Evolutionary conservation across 2,888 invertebrate genomes (phyloP).

Genomic region (Drosophila putrida): DNA sequence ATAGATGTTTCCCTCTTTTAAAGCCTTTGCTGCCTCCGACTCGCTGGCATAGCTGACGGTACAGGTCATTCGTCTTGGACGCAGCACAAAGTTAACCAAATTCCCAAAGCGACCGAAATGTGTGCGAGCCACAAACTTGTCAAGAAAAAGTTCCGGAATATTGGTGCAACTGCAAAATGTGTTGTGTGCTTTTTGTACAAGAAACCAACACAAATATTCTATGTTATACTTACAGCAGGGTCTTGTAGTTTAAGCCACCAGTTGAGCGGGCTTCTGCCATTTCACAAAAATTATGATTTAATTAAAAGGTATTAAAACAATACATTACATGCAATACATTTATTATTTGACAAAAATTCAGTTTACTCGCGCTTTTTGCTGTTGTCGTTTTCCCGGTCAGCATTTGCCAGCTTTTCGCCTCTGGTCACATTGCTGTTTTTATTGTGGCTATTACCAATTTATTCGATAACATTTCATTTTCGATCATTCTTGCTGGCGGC

Average conservation of each 20-base stretch:
- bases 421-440: constrained; percentile 2
- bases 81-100: constrained; percentile 88
- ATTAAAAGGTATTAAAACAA: constrained; percentile 3
- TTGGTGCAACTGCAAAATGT: constrained; percentile 86
- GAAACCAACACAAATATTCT: not conserved
- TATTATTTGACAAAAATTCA: not conserved
- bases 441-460: no score
- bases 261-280: constrained; percentile 46
- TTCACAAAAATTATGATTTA: not conserved
- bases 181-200: not conserved
- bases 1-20: constrained; percentile 88
- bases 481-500: not conserved
- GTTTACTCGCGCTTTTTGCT: not conserved
- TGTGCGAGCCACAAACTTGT: constrained; percentile 87
- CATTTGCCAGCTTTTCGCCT: not conserved
- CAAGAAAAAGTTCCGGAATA: constrained; percentile 89
- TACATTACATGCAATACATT: not conserved
- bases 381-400: not conserved
- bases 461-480: constrained; percentile 3
- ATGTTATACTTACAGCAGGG: constrained; percentile 53
- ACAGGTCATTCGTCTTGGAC: constrained; percentile 88
- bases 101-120: constrained; percentile 91
- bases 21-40: constrained; percentile 87
- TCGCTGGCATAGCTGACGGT: constrained; percentile 89
- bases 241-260: constrained; percentile 54